Evolutionary conservation across 64 coral and sea anemone genomes (phyloP).

Genomic region (Exaiptasia diaphana): DNA sequence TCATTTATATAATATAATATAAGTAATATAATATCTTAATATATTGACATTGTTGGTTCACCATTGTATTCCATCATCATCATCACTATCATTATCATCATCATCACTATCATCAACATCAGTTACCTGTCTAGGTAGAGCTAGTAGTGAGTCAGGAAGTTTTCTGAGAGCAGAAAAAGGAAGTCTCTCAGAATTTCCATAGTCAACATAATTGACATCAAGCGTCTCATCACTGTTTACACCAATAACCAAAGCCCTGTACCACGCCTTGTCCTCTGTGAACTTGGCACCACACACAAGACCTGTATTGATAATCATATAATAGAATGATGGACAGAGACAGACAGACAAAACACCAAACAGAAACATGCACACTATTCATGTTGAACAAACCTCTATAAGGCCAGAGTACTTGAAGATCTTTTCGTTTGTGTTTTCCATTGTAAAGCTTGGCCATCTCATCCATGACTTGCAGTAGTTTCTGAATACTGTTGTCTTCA

Average conservation of each 20-base stretch:
- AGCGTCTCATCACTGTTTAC: conserved; percentile 73
- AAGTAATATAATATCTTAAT: not conserved
- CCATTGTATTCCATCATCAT: not conserved
- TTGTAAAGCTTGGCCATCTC: conserved; percentile 43
- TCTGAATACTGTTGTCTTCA: too few relatives aligned
- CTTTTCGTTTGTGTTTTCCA: conserved; percentile 1
- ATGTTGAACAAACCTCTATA: conserved; percentile 16
- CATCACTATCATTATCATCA: not conserved
- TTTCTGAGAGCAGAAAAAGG: conserved; percentile 86
- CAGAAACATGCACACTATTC: not conserved
- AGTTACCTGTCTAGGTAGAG: conserved; percentile 69
- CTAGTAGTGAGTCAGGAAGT: conserved; percentile 68
- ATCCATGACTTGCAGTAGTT: conserved; percentile 14
- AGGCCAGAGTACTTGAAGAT: conserved; percentile 52
- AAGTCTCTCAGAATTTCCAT: conserved; percentile 77
- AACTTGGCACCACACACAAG: conserved; percentile 86
- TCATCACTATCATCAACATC: not conserved
- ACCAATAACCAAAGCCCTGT: conserved; percentile 88
- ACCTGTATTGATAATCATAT: conserved; percentile 59
- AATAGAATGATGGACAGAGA: not conserved
- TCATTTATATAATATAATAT: not conserved
- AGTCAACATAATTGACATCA: conserved; percentile 83
- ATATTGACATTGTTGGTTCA: not conserved
- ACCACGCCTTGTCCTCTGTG: conserved; percentile 85
- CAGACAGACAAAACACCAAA: not conserved